phyloP scores from a whole-genome alignment of 2,113 vertebrate genomes.

The Colinus virginianus region DNA sequence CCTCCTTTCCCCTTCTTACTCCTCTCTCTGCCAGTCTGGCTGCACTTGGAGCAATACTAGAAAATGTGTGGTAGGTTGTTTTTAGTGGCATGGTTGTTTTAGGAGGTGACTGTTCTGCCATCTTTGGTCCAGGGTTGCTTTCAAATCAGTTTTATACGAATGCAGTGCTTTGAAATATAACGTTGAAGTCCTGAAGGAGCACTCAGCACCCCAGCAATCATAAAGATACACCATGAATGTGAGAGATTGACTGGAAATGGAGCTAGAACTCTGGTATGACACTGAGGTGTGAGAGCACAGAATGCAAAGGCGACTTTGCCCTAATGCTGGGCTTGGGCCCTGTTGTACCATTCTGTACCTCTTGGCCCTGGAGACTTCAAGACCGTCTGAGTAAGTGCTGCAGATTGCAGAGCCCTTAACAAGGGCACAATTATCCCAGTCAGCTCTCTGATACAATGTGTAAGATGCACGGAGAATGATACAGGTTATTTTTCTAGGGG shows the following conservation, averaged over 20 bases:
- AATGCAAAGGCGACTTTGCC: not conserved
- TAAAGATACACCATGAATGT: not conserved
- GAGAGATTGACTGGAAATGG: not conserved
- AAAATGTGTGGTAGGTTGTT: accelerated
- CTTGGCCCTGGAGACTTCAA: not conserved
- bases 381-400: not conserved
- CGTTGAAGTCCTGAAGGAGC: not conserved
- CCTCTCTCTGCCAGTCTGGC: not conserved
- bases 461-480: not conserved
- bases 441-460: not conserved
- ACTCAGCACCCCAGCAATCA: not conserved
- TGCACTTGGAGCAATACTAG: not conserved
- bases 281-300: not conserved
- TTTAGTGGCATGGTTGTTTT: not conserved
- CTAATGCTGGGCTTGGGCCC: not conserved
- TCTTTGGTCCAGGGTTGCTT: not conserved
- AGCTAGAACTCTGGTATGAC: not conserved
- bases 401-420: not conserved
- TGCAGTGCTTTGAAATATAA: not conserved
- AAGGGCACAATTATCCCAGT: not conserved
- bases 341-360: not conserved
- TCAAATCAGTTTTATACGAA: not conserved
- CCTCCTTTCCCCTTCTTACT: not conserved
- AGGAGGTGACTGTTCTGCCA: not conserved
- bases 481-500: not conserved